Conservation (phyloP, 1,140 invertebrate genomes). For the Agraylea sexmaculata region DNA sequence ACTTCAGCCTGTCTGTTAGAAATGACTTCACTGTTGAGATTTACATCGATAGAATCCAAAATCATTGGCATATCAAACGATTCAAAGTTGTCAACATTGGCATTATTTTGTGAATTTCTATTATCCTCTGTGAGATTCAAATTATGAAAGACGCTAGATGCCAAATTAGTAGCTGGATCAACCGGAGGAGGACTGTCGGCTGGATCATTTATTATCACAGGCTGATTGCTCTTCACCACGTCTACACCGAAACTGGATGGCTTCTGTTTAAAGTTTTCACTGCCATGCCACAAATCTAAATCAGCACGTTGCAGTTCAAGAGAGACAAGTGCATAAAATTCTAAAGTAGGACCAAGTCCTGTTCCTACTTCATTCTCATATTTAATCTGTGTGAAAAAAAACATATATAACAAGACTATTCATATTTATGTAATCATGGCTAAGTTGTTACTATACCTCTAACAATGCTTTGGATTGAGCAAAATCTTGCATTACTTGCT, state of each 20-base stretch:
- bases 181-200: slow-evolving; percentile 16
- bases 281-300: slow-evolving; percentile 86
- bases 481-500: slow-evolving; percentile 88
- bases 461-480: slow-evolving; percentile 83
- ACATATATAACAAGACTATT: neutral
- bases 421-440: too few species aligned
- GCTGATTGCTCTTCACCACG: slow-evolving; percentile 36
- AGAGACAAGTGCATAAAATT: slow-evolving; percentile 98
- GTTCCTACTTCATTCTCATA: slow-evolving; percentile 98
- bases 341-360: slow-evolving; percentile 94
- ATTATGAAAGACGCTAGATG: slow-evolving; percentile 36
- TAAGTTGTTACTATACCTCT: slow-evolving; percentile 61
- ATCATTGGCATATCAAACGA: slow-evolving; percentile 21
- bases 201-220: slow-evolving; percentile 26
- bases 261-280: slow-evolving; percentile 48
- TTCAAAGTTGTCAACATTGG: slow-evolving; percentile 14
- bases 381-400: slow-evolving; percentile 42
- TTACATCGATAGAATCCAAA: slow-evolving; percentile 17
- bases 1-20: slow-evolving; percentile 27
- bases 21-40: slow-evolving; percentile 23
- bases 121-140: slow-evolving; percentile 32
- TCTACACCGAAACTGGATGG: slow-evolving; percentile 43
- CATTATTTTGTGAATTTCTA: slow-evolving; percentile 18
- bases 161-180: slow-evolving; percentile 31
- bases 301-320: slow-evolving; percentile 86